Base-by-base conservation (phyloP, 2,888 invertebrate species). In the Balanococcus diminutus region DNA sequence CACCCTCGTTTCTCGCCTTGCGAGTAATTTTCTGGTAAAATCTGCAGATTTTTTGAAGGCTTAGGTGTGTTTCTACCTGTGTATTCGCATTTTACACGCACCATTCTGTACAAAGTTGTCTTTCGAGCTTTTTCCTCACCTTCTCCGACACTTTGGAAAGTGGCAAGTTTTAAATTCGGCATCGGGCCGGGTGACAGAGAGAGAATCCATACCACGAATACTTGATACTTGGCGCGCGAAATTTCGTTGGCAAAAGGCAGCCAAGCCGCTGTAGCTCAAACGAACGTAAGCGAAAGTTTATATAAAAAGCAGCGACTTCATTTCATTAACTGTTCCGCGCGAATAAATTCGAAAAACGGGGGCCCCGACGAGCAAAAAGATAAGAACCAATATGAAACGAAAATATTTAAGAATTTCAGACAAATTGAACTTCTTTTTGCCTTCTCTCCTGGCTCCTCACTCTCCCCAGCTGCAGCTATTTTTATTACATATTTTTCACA, bases 221-320 rank as follows among this genome's bases (percentile, higher is more conserved):
- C 72, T 31, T 16, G 72, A 72, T 72, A 72, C 72, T 72, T 28
- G 31, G 14, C 31, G 25, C 28, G 28, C 42, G 42, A 42, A 72
- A 72, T 22, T 25, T 31, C 31, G 14, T 31, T 28, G 31, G 28
- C 31, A 28, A 4, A 4, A 9, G 19, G 31, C 25, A 36, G 36
- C 36, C 36, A 8, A 8, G 36, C 14, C 3, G 42, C 42, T 42
- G 36, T 8, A 36, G 36, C 3, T 36, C 4, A 36, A 36, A 42
- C 42, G 42, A 42, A 42, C 42, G 14, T 42, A 16, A 42, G 42
- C n/a, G 11, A 72, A 72, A 72, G 22, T 72, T 72, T 72, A 72
- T 72, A 72, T 72, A 72, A 72, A 72, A 72, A 72, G 72, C 72
- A 72, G 72, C 72, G 72, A 72, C 72, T 72, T 72, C 72, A 31